Evolutionary conservation across 2,113 vertebrate species (phyloP), one percentile per base, ranked within the genome.

Genomic region (Helogale parvula): DNA sequence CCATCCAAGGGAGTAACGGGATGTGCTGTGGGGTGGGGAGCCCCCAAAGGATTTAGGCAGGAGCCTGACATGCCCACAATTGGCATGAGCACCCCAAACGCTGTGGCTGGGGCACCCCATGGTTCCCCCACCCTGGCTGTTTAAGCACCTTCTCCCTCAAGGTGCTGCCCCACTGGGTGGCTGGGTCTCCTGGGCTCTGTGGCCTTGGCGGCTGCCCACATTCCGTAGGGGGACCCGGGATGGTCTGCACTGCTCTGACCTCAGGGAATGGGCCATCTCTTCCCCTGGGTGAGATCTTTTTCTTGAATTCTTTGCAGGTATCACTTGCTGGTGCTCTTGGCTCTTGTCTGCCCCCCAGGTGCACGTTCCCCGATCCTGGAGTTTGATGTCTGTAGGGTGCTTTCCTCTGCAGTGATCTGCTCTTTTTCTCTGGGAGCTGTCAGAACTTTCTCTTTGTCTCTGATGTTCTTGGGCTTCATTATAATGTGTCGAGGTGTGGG

Each of bases 401-500:
- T 52, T 52, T 80, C 41, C 38, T 79, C 65, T 71, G 31, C 33
- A 29, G 41, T 29, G 33, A 27, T n/a, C 65, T 85, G 84, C 41
- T 57, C 81, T 74, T 81, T 82, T 76, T 71, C 69, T 95, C 85
- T 77, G 84, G 90, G 80, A 94, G 63, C n/a, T 33, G 47, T 57
- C n/a, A 92, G 91, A 81, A 45, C n/a, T 33, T 76, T n/a, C 82
- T 88, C 57, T 81, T 83, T 68, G 63, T 95, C 94, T 96, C 92
- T 95, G 84, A 92, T 88, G 38, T 90, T 90, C 66, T 77, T 86
- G 16, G 76, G 10, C 66, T 92, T 90, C 27, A 60, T 25, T 68
- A 7, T 65, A 29, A 38, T 54, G 15, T 85, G 47, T 77, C 57
- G 33, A 16, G 41, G 27, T 25, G n/a, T n/a, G 25, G 15, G 9